Conservation (phyloP, 1,140 invertebrate genomes). For the Calycopis cecrops region DNA sequence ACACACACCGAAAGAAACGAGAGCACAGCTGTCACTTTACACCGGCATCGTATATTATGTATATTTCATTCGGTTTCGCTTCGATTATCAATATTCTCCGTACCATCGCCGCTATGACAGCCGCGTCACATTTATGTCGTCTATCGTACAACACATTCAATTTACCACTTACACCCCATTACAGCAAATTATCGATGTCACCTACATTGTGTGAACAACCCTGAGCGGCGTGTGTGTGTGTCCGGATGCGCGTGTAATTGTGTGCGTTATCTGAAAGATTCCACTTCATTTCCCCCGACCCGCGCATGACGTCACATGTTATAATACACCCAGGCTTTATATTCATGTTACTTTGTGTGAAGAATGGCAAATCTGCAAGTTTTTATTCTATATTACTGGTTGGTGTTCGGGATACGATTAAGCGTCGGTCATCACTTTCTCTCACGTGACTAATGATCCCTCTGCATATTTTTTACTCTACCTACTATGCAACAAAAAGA, state of each 20-base stretch:
- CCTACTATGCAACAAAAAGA: too few species aligned
- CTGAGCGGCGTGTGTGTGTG: slow-evolving; percentile 38
- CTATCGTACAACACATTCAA: slow-evolving; percentile 51
- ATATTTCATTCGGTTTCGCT: too few species aligned
- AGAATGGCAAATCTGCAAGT: neutral
- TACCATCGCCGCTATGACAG: slow-evolving; percentile 9
- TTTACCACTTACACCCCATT: slow-evolving; percentile 63
- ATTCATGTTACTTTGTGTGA: slow-evolving; percentile 28
- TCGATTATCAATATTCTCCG: neutral
- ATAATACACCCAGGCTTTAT: slow-evolving; percentile 28
- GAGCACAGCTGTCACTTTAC: too few species aligned
- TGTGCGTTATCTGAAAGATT: slow-evolving; percentile 72
- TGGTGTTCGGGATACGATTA: too few species aligned
- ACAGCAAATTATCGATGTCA: slow-evolving; percentile 68
- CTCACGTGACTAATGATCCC: too few species aligned
- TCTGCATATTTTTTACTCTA: too few species aligned
- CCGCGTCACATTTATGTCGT: neutral
- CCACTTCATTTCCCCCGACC: slow-evolving; percentile 71
- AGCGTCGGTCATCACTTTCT: too few species aligned
- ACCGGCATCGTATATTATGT: too few species aligned
- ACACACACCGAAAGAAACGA: too few species aligned
- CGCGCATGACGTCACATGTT: slow-evolving; percentile 59
- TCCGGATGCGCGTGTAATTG: slow-evolving; percentile 33
- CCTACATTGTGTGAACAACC: slow-evolving; percentile 60
- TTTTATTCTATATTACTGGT: too few species aligned